These are phyloP conservation scores for Pentalonia nigronervosa DNA, from an alignment of 1,140 invertebrate species.

Conservation along the genomic window DNA sequence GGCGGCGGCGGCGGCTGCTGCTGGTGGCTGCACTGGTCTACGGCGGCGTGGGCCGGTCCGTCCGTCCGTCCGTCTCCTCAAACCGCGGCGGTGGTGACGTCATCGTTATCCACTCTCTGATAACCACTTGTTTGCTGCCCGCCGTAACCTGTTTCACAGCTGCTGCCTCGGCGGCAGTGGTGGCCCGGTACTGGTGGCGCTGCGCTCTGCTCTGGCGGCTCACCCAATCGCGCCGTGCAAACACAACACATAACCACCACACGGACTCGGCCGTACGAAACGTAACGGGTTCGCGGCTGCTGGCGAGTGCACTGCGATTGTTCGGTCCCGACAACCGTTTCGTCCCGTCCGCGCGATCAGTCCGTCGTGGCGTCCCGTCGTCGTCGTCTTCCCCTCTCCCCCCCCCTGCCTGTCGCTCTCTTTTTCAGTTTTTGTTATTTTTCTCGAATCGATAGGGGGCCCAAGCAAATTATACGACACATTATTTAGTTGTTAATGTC, in stretches of 20 bases:
- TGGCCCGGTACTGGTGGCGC: not conserved
- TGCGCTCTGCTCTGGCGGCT: not conserved
- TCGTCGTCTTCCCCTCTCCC: not conserved
- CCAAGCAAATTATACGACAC: too few species aligned
- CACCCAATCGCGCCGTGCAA: not conserved
- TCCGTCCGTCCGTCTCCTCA: not conserved
- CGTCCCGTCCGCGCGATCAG: not conserved
- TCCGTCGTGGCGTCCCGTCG: not conserved
- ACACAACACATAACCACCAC: not conserved
- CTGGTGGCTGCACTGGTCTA: not conserved
- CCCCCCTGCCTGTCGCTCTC: too few species aligned
- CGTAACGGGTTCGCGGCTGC: slow-evolving; percentile 20
- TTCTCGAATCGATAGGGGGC: not conserved
- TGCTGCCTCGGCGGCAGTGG: not conserved
- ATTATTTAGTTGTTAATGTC: not conserved
- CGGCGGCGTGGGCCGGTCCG: not conserved
- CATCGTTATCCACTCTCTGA: not conserved
- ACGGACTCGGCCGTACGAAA: not conserved
- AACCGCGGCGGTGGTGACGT: not conserved
- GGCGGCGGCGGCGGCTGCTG: not conserved
- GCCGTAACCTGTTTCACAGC: slow-evolving; percentile 27
- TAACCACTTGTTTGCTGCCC: slow-evolving; percentile 42
- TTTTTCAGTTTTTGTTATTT: not conserved
- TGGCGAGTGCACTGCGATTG: not conserved
- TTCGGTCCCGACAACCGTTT: not conserved